phyloP scores from a whole-genome alignment of 1,140 invertebrate genomes.

The Dinothrombium tinctorium region DNA sequence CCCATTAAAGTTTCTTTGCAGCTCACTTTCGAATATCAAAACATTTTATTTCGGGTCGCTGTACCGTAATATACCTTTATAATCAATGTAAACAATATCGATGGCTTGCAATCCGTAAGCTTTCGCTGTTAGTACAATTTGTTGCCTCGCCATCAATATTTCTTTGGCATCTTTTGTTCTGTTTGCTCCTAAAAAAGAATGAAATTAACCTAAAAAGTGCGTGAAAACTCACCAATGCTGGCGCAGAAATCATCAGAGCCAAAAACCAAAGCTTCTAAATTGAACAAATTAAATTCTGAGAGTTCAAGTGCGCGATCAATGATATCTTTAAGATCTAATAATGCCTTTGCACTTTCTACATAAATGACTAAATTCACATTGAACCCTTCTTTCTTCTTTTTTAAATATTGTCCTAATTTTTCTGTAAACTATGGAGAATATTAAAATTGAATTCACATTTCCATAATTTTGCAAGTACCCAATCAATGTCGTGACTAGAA shows the following conservation, averaged over 20 bases:
- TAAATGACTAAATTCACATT: too few relatives aligned
- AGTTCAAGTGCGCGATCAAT: too few relatives aligned
- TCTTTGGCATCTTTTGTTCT: conserved; percentile 30
- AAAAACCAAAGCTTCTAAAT: too few relatives aligned
- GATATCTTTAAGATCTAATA: too few relatives aligned
- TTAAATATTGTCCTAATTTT: too few relatives aligned
- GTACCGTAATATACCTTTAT: conserved; percentile 29
- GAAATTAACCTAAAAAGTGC: conserved; percentile 3
- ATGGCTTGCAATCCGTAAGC: conserved; percentile 41
- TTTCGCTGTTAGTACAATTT: conserved; percentile 36
- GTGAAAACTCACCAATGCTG: not conserved
- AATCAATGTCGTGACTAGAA: conserved; percentile 25
- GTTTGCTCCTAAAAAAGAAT: conserved; percentile 25
- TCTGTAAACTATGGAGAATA: not conserved
- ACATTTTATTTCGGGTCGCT: not conserved
- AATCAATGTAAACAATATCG: conserved; percentile 44
- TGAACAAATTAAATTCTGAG: too few relatives aligned
- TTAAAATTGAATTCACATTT: not conserved
- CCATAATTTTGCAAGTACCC: conserved; percentile 18
- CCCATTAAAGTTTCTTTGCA: too few relatives aligned
- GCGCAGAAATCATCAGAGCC: too few relatives aligned
- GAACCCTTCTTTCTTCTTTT: too few relatives aligned
- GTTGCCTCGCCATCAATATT: conserved; percentile 36
- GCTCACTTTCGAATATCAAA: too few relatives aligned
- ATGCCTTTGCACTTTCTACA: too few relatives aligned